Conservation (phyloP, 2,113 vertebrate genomes). For the Mustelus asterias region DNA sequence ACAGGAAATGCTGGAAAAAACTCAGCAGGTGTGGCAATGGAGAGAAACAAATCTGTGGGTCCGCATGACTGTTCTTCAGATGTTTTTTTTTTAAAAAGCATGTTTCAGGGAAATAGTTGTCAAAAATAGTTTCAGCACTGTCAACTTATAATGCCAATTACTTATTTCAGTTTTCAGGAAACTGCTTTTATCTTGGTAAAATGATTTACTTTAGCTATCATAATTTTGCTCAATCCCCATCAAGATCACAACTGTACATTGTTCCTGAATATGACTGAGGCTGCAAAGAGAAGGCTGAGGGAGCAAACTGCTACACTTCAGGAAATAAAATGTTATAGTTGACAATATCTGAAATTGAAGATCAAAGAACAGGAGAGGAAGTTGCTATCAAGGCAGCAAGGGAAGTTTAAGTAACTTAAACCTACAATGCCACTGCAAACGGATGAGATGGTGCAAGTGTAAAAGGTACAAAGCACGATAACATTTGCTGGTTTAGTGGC, state of each 20-base stretch:
- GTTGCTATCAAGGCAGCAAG: slow-evolving; percentile 12
- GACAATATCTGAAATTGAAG: not conserved
- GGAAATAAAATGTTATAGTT: not conserved
- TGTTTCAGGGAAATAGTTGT: not conserved
- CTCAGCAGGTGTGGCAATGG: too few relatives aligned
- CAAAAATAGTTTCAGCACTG: not conserved
- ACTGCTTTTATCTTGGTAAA: not conserved
- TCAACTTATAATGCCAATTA: not conserved
- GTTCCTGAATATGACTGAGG: not conserved
- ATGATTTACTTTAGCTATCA: too few relatives aligned
- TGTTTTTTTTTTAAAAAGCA: too few relatives aligned
- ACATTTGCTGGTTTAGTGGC: not conserved
- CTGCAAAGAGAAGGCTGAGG: not conserved
- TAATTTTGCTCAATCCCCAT: not conserved
- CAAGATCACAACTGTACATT: not conserved
- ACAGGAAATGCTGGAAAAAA: too few relatives aligned
- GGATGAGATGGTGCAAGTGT: not conserved
- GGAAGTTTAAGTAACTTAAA: slow-evolving; percentile 23
- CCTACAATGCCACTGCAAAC: not conserved
- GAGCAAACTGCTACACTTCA: not conserved
- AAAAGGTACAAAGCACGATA: not conserved
- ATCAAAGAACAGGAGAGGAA: slow-evolving; percentile 28
- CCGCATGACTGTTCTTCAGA: too few relatives aligned
- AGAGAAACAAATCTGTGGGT: too few relatives aligned
- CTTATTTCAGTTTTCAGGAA: not conserved